These are phyloP conservation scores for Pangasius macronema DNA, from an alignment of 2,797 vertebrate genomes.

Conservation along the genomic window DNA sequence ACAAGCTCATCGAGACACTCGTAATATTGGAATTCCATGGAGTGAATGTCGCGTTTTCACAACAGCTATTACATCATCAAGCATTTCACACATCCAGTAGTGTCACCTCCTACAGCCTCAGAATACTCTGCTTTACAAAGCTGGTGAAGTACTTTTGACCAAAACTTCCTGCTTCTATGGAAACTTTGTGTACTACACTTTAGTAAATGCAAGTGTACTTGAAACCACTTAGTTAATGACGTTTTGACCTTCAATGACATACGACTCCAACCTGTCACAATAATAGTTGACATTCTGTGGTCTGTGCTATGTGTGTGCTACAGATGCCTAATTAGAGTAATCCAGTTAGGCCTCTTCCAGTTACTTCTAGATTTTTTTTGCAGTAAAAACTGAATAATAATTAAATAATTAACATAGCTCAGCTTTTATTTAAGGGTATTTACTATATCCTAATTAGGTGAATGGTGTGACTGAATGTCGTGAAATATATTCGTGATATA, in stretches of 20 bases:
- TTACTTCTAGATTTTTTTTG: no score
- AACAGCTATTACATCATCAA: background rate
- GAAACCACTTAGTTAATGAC: no score
- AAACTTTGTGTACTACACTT: background rate
- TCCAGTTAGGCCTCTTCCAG: background rate
- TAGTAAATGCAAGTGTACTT: background rate
- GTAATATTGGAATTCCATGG: no score
- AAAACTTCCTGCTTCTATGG: background rate
- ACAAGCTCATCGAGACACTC: background rate
- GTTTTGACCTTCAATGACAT: no score
- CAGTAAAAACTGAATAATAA: no score
- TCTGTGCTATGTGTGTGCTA: background rate
- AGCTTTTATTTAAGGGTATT: background rate
- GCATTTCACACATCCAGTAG: background rate
- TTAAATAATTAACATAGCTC: no score
- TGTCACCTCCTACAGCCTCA: background rate
- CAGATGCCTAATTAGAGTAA: background rate
- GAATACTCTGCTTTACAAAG: background rate
- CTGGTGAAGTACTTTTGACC: background rate
- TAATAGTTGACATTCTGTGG: no score
- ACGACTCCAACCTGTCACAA: no score
- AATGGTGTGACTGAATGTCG: no score
- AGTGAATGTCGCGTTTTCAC: background rate
- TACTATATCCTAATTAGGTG: background rate
- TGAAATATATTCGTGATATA: no score